Percentiles rank a stretch among this genome's conserved stretches.
These are phyloP conservation scores for Apogon talboti DNA, from an alignment of 2,797 vertebrate genomes.

Conservation along the genomic window DNA sequence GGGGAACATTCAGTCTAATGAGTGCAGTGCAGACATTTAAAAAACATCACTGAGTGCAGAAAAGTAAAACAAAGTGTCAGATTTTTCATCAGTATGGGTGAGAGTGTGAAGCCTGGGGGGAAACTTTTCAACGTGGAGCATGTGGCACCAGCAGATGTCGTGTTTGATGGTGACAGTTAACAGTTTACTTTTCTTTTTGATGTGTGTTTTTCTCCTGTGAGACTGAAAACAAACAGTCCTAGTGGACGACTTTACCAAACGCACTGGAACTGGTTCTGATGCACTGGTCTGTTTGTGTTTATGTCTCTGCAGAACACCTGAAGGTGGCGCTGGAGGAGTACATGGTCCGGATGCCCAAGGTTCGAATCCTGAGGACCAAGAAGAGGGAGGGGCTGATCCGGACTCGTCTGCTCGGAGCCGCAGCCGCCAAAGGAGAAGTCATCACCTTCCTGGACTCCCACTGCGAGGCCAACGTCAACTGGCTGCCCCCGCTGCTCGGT, in stretches of 20 bases:
- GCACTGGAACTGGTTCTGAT: no score
- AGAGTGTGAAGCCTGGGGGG: constrained; percentile 36
- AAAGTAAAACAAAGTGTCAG: constrained; percentile 19
- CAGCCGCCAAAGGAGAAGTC: constrained; percentile 89
- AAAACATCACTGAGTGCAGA: constrained; percentile 17
- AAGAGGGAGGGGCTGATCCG: constrained; percentile 95
- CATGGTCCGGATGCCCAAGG: constrained; percentile 90
- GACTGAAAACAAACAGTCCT: not conserved
- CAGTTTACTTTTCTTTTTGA: constrained; percentile 42
- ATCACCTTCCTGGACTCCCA: constrained; percentile 98
- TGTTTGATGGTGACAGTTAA: constrained; percentile 31
- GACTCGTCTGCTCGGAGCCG: constrained; percentile 93
- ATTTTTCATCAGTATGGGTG: constrained; percentile 6
- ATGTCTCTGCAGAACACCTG: constrained; percentile 87
- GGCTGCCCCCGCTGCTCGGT: constrained; percentile 95
- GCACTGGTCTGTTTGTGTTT: not conserved
- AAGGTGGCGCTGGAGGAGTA: constrained; percentile 93
- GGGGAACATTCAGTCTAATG: constrained; percentile 47
- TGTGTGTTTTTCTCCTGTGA: constrained; percentile 8
- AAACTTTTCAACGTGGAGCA: constrained; percentile 35
- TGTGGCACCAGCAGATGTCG: constrained; percentile 61
- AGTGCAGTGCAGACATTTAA: constrained; percentile 40
- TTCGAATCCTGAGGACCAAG: constrained; percentile 93
- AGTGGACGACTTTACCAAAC: not conserved
- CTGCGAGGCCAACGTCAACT: constrained; percentile 97